Base-by-base conservation (phyloP, 2,888 invertebrate genomes). In the Patella depressa region DNA sequence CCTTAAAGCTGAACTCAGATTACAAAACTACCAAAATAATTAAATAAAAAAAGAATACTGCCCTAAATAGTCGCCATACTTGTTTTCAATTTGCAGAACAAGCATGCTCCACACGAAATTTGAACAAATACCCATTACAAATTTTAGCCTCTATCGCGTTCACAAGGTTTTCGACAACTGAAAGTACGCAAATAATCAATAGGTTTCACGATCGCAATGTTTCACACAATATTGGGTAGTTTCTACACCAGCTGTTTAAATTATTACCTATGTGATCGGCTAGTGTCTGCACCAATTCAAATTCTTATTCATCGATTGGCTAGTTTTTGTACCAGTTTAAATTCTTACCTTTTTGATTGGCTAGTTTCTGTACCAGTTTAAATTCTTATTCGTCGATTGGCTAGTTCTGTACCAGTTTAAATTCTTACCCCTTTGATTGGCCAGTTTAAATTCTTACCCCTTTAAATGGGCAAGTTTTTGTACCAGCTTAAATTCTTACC, bases 371-470 rank as follows among this genome's bases (percentile, higher is more conserved):
- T 45, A 45, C 45, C 9, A 45, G 45, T 45, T 45, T 45, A 45
- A 7, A 45, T 45, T 45, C 45, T 4, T 9, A 45, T 0, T 9
- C 3, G 0, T 9, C 7, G 3, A 45, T 9, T 9, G 45, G 5
- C 9, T 45, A 45, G 45, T 45, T 45, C 1, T 7, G 45, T 45
- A 9, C 14, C 71, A 2, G 11, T n/a, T 45, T 4, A 9, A 9
- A 45, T 45, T 45, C 45, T 29, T 55, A 78, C 78, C 75, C 75
- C 75, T 78, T 57, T 75, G 72, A 54, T 73, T 75, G n/a, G 75
- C 75, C 15, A 72, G 71, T 65, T 75, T 65, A 24, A 24, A 24
- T 24, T 24, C 24, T 24, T 24, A 24, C 24, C 24, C 24, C 24
- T 24, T 24, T 24, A 24, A 24, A 24, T 24, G 24, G 24, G 24